Percentiles rank a stretch among this genome's conserved stretches.
Conservation (phyloP, 2,888 invertebrate genomes). For the Eurytoma californica region DNA sequence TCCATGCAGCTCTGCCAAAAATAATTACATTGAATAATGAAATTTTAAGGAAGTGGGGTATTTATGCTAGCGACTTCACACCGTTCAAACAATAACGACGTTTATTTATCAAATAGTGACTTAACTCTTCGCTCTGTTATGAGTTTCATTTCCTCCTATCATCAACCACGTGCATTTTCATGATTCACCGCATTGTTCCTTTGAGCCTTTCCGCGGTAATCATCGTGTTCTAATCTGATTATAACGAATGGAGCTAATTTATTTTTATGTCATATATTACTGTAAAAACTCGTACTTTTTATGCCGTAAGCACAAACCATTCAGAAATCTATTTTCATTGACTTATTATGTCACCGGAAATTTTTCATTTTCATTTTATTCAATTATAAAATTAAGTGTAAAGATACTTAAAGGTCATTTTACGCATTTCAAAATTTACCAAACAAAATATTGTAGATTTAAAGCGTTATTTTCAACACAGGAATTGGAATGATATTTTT, state of each 20-base stretch:
- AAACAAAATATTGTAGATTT: too few species aligned
- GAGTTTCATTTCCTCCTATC: conserved; percentile 23
- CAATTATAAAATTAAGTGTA: too few species aligned
- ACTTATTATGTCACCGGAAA: too few species aligned
- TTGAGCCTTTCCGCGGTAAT: background rate
- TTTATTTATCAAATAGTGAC: conserved; percentile 40
- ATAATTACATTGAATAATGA: conserved; percentile 2
- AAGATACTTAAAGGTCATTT: too few species aligned
- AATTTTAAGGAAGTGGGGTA: background rate
- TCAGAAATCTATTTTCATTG: too few species aligned
- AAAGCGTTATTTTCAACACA: too few species aligned
- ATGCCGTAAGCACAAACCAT: too few species aligned
- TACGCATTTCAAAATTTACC: too few species aligned
- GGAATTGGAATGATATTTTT: too few species aligned
- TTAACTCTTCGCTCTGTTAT: conserved; percentile 21
- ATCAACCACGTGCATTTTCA: conserved; percentile 3
- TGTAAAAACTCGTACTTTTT: too few species aligned
- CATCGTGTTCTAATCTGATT: background rate
- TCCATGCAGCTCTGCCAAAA: conserved; percentile 25
- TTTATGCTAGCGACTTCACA: conserved; percentile 14
- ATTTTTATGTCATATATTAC: too few species aligned
- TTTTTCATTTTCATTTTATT: too few species aligned
- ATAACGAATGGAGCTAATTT: conserved; percentile 32
- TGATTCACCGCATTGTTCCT: conserved; percentile 24
- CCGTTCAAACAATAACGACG: conserved; percentile 19